Evolutionary conservation across 2,888 invertebrate species (phyloP).

Genomic region (Andrena dorsata): DNA sequence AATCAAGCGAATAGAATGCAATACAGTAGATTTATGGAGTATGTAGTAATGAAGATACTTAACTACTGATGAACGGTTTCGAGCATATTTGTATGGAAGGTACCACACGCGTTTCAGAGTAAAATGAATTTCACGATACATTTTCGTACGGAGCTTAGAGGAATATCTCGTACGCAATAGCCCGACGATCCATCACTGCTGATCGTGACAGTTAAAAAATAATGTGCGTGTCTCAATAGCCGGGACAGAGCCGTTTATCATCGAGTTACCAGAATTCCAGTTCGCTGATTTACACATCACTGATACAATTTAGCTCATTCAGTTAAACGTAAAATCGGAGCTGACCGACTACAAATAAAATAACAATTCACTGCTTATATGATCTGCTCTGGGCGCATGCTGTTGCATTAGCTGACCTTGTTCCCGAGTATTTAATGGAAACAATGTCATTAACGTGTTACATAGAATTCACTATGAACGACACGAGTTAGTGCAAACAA

Average conservation of each 20-base stretch:
- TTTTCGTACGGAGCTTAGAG: constrained; percentile 12
- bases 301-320: constrained; percentile 41
- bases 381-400: background rate
- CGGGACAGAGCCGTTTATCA: constrained; percentile 54
- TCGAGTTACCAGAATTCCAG: constrained; percentile 55
- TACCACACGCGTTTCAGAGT: background rate
- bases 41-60: background rate
- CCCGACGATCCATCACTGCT: constrained; percentile 51
- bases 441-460: constrained; percentile 1
- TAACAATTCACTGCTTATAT: constrained; percentile 43
- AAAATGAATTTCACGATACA: background rate
- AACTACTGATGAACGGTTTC: background rate
- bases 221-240: constrained; percentile 50
- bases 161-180: constrained; percentile 36
- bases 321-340: constrained; percentile 57
- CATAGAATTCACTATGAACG: constrained; percentile 6
- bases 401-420: constrained; percentile 23
- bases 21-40: too few species aligned
- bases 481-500: background rate
- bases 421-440: constrained; percentile 5
- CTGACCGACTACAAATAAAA: constrained; percentile 60
- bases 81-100: background rate
- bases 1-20: too few species aligned
- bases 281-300: constrained; percentile 56
- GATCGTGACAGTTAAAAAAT: constrained; percentile 57